phyloP scores from a whole-genome alignment of 2,113 vertebrate species.

The Pionites leucogaster region DNA sequence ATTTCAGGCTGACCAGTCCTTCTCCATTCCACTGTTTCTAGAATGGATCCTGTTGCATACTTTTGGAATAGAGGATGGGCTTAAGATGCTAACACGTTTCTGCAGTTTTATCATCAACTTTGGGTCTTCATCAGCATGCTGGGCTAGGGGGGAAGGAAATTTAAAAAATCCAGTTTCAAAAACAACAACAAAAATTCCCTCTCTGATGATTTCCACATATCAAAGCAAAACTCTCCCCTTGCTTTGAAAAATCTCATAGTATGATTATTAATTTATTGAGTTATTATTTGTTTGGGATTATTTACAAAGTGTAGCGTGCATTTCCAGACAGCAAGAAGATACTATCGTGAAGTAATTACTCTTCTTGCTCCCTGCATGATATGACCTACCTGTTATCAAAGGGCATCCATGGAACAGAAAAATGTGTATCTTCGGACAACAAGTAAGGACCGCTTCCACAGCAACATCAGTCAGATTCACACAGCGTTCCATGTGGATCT shows the following conservation, averaged over 20 bases:
- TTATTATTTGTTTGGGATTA: not conserved
- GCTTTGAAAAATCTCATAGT: not conserved
- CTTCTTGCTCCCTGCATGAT: not conserved
- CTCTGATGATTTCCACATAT: not conserved
- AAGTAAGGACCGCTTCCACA: conserved; percentile 81
- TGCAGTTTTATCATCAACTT: not conserved
- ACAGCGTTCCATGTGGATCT: conserved; percentile 85
- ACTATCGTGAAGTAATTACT: not conserved
- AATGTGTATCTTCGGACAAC: conserved; percentile 81
- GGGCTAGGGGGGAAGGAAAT: fast-evolving
- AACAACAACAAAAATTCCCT: not conserved
- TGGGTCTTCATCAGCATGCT: not conserved
- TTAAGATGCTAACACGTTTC: not conserved
- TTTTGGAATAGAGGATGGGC: not conserved
- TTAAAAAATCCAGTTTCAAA: not conserved
- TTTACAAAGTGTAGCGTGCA: not conserved
- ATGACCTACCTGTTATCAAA: conserved; percentile 81
- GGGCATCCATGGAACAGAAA: conserved; percentile 87
- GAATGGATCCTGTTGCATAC: not conserved
- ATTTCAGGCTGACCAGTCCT: not conserved
- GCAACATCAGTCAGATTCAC: conserved; percentile 80
- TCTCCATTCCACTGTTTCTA: not conserved
- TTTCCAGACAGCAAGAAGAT: not conserved
- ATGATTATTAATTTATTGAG: not conserved
- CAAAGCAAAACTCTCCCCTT: not conserved